A percentile compares a stretch with the other conserved stretches of the same genome.
Conservation (phyloP, 2,113 vertebrate genomes). For the Ceratotherium simum region DNA sequence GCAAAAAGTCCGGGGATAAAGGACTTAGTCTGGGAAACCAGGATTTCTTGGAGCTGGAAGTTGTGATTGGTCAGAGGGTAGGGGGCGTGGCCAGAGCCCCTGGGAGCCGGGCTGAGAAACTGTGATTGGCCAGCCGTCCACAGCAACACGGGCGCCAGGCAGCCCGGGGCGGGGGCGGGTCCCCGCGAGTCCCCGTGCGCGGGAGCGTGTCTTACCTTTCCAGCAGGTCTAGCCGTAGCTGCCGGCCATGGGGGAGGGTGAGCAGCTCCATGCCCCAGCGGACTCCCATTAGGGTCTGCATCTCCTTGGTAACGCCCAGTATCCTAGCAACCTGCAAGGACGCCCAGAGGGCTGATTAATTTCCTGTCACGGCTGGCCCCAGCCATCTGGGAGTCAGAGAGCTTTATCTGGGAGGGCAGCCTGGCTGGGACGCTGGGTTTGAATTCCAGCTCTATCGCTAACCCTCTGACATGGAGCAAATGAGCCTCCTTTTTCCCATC, state of each 20-base stretch:
- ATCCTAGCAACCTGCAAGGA: slow-evolving; percentile 96
- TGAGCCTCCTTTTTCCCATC: slow-evolving; percentile 8
- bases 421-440: not conserved
- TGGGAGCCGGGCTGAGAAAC: not conserved
- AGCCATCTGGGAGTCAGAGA: slow-evolving; percentile 70
- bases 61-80: not conserved
- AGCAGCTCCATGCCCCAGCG: slow-evolving; percentile 97
- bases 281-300: slow-evolving; percentile 98
- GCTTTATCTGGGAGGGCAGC: slow-evolving; percentile 37
- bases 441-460: slow-evolving; percentile 13
- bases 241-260: slow-evolving; percentile 98
- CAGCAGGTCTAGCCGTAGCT: slow-evolving; percentile 96
- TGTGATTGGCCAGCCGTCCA: not conserved
- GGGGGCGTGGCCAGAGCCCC: not conserved
- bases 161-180: not conserved
- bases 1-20: not conserved
- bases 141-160: not conserved
- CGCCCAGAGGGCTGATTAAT: slow-evolving; percentile 83
- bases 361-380: slow-evolving; percentile 70
- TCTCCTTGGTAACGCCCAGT: slow-evolving; percentile 94
- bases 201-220: slow-evolving; percentile 90
- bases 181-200: not conserved
- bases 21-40: not conserved
- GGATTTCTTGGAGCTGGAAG: not conserved
- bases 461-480: not conserved